A percentile compares a stretch with the other conserved stretches of the same genome.
Evolutionary conservation across 1,140 invertebrate genomes (phyloP).

Genomic region (Drosophila equinoxialis): DNA sequence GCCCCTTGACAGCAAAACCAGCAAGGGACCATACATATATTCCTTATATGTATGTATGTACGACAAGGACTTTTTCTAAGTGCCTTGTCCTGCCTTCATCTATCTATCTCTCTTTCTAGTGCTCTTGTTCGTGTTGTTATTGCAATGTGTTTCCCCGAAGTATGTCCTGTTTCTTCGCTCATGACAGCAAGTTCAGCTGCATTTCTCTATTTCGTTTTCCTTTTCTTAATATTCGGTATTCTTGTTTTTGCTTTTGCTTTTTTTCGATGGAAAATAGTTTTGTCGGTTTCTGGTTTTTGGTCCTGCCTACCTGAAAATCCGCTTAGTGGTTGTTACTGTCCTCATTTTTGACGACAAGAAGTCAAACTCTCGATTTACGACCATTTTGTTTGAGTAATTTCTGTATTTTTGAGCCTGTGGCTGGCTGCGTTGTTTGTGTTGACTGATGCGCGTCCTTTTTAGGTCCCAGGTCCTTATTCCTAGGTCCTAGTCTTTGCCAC

Average conservation of each 20-base stretch:
- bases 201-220: conserved; percentile 4
- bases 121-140: conserved; percentile 28
- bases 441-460: conserved; percentile 46
- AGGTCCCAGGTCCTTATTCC: conserved; percentile 5
- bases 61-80: conserved; percentile 27
- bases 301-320: conserved; percentile 66
- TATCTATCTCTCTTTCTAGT: not conserved
- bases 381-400: conserved; percentile 82
- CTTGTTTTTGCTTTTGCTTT: not conserved
- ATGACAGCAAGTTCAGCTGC: conserved; percentile 38
- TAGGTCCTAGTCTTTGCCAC: conserved; percentile 35
- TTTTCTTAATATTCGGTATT: not conserved
- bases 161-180: not conserved
- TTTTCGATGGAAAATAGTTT: conserved; percentile 55
- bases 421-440: conserved; percentile 32
- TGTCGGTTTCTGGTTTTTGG: conserved; percentile 14
- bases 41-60: not conserved
- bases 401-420: conserved; percentile 35
- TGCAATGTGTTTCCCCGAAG: conserved; percentile 55
- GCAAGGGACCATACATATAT: conserved; percentile 1
- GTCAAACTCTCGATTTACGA: conserved; percentile 83
- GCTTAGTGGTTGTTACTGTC: conserved; percentile 73
- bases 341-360: conserved; percentile 78
- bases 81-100: conserved; percentile 28
- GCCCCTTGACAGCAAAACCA: conserved; percentile 44